These are phyloP conservation scores for Mormyrus proboscirostris DNA, from an alignment of 2,797 vertebrate species.

Conservation along the genomic window DNA sequence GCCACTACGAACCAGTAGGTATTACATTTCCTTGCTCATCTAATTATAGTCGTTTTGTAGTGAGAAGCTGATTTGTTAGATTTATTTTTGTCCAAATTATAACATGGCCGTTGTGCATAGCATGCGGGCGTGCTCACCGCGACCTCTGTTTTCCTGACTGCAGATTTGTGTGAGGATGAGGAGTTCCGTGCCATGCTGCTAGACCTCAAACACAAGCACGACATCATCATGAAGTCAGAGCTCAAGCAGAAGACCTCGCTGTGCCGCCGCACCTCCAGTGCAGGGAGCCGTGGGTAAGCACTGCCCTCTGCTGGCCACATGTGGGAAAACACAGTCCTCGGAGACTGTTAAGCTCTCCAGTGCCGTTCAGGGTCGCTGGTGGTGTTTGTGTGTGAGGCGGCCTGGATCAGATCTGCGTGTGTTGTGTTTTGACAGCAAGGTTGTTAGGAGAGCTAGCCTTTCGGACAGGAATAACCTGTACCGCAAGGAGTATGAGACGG, in stretches of 20 bases:
- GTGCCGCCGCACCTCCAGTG: conserved; percentile 87
- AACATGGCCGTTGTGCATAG: not conserved
- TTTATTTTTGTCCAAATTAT: not conserved
- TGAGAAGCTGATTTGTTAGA: not conserved
- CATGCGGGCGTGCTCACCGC: not conserved
- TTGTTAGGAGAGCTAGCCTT: conserved; percentile 90
- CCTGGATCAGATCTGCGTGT: not conserved
- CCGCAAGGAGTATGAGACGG: conserved; percentile 91
- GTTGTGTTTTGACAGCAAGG: conserved; percentile 68
- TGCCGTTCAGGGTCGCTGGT: not conserved
- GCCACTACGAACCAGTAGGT: not conserved
- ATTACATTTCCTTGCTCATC: not conserved
- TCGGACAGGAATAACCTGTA: conserved; percentile 90
- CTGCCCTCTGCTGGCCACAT: conserved; percentile 47
- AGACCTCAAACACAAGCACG: conserved; percentile 94
- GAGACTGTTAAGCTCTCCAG: not conserved
- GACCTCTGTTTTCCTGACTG: conserved; percentile 5
- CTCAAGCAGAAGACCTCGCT: conserved; percentile 93
- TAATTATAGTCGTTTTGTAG: not conserved
- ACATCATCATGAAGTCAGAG: conserved; percentile 98
- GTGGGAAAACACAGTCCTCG: not conserved
- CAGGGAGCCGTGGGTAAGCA: conserved; percentile 88
- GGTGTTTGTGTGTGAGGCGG: not conserved
- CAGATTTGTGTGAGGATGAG: conserved; percentile 93
- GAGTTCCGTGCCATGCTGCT: conserved; percentile 86